Conservation (phyloP, 2,797 vertebrate genomes). For the Galaxias olidus region DNA sequence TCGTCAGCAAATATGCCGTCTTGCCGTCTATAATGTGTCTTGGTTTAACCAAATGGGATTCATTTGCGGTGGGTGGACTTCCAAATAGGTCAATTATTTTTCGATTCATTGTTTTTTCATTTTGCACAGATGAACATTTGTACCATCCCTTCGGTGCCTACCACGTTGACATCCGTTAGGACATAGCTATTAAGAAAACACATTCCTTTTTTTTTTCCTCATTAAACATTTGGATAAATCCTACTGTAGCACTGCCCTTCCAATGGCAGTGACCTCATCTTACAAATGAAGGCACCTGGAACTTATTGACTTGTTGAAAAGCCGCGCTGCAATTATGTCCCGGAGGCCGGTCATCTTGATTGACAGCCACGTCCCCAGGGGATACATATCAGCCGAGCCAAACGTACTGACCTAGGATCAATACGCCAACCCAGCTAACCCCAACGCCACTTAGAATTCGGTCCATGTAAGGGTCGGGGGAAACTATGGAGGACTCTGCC, state of each 20-base stretch:
- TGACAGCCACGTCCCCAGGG: constrained; percentile 33
- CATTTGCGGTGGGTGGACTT: too few relatives aligned
- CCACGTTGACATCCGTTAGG: background rate
- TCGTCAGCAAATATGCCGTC: too few relatives aligned
- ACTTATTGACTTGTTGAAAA: too few relatives aligned
- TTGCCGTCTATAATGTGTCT: too few relatives aligned
- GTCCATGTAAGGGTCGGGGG: constrained; percentile 24
- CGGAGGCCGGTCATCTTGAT: constrained; percentile 23
- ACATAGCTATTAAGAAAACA: background rate
- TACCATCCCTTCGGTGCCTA: background rate
- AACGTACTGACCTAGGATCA: constrained; percentile 35
- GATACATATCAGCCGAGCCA: constrained; percentile 29
- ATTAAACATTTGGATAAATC: too few relatives aligned
- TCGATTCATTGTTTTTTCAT: constrained; percentile 1
- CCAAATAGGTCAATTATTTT: constrained; percentile 7
- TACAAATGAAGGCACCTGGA: too few relatives aligned
- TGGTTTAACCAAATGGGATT: too few relatives aligned
- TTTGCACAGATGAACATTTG: background rate
- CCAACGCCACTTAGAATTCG: constrained; percentile 39
- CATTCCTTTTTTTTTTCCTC: background rate
- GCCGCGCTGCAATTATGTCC: constrained; percentile 25
- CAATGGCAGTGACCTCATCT: too few relatives aligned
- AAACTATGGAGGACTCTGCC: constrained; percentile 4
- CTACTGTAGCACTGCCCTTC: too few relatives aligned
- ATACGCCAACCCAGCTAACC: constrained; percentile 30